phyloP scores from a whole-genome alignment of 2,113 vertebrate species.

The Lepidothrix coronata region DNA sequence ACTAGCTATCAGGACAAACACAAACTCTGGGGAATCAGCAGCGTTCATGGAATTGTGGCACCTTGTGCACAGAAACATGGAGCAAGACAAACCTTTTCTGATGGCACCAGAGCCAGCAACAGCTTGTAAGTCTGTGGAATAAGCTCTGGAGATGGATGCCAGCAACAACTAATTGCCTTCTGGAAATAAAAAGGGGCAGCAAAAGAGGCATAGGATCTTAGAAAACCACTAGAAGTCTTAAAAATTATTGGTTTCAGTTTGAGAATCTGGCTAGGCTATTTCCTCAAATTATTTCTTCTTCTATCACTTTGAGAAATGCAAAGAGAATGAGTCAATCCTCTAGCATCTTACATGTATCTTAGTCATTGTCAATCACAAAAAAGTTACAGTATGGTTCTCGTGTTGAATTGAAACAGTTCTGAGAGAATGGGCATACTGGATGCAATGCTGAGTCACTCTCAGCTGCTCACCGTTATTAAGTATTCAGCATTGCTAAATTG shows the following conservation, averaged over 20 bases:
- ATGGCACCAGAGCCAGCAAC: neutral
- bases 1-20: neutral
- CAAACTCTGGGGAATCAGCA: neutral
- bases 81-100: neutral
- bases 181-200: neutral
- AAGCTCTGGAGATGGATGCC: neutral
- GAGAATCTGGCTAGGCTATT: neutral
- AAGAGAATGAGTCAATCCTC: constrained; percentile 62
- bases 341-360: constrained; percentile 50
- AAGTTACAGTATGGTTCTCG: constrained; percentile 59
- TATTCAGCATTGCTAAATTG: constrained; percentile 60
- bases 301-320: constrained; percentile 36
- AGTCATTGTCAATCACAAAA: constrained; percentile 66
- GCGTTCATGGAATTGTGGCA: neutral
- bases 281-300: constrained; percentile 23
- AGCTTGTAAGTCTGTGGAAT: neutral
- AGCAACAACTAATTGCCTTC: neutral
- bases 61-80: neutral
- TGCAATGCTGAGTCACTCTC: constrained; percentile 69
- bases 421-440: constrained; percentile 50
- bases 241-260: neutral
- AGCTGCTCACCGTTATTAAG: constrained; percentile 68
- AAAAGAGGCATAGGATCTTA: neutral
- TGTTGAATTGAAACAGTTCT: constrained; percentile 62
- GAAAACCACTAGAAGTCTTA: neutral